A percentile compares a stretch with the other conserved stretches of the same genome.
Evolutionary conservation across 2,888 invertebrate species (phyloP).

Genomic region (Hypselothyrea guttata): DNA sequence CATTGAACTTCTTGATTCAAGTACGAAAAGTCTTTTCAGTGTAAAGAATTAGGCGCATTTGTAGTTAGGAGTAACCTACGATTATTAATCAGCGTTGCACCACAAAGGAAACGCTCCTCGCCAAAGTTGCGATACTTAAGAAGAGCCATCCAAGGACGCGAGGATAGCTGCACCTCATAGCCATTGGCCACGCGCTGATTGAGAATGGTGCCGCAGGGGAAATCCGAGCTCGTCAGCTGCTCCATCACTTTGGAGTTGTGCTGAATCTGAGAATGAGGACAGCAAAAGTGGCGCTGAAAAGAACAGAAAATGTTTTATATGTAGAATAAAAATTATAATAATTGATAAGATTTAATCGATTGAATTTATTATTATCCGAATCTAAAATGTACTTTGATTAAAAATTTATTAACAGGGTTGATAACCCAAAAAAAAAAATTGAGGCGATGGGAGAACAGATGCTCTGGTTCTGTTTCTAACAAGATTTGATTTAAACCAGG

Average conservation of each 20-base stretch:
- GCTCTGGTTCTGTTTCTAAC: too few relatives aligned
- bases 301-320: neutral
- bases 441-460: too few relatives aligned
- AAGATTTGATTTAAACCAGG: too few relatives aligned
- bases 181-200: slow-evolving; percentile 64
- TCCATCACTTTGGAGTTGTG: slow-evolving; percentile 64
- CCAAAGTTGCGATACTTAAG: slow-evolving; percentile 53
- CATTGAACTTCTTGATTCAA: neutral
- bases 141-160: slow-evolving; percentile 73
- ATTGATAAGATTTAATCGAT: too few relatives aligned
- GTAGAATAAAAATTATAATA: too few relatives aligned
- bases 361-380: too few relatives aligned
- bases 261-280: slow-evolving; percentile 55
- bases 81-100: slow-evolving; percentile 65
- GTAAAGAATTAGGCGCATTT: too few relatives aligned
- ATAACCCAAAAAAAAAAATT: too few relatives aligned
- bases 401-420: too few relatives aligned
- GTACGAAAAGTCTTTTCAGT: too few relatives aligned
- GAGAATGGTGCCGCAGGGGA: slow-evolving; percentile 54
- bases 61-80: slow-evolving; percentile 38
- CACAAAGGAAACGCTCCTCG: slow-evolving; percentile 58
- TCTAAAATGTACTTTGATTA: too few relatives aligned
- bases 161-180: slow-evolving; percentile 63
- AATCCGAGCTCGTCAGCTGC: slow-evolving; percentile 36
- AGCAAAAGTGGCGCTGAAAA: slow-evolving; percentile 69